A percentile compares a stretch with the other conserved stretches of the same genome.
These are phyloP conservation scores for Tiphia femorata DNA, from an alignment of 2,888 invertebrate species.

Conservation along the genomic window DNA sequence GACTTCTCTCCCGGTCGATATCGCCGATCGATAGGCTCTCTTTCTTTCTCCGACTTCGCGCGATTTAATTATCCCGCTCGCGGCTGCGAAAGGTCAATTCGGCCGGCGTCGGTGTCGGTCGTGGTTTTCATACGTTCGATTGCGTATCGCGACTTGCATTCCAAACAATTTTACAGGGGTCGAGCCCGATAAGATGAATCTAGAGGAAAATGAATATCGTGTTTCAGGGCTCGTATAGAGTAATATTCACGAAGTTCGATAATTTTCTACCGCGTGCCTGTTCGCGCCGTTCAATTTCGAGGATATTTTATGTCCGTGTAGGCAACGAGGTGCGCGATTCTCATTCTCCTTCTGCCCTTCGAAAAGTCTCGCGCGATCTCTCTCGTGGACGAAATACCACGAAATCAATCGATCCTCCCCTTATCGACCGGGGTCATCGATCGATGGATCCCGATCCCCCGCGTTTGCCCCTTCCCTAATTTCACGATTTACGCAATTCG, in stretches of 20 bases:
- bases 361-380: not conserved
- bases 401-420: slow-evolving; percentile 37
- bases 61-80: slow-evolving; percentile 42
- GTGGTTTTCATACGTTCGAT: too few relatives aligned
- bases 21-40: slow-evolving; percentile 37
- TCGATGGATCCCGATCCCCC: slow-evolving; percentile 31
- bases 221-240: too few relatives aligned
- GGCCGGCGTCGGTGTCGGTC: too few relatives aligned
- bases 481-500: slow-evolving; percentile 52
- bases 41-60: slow-evolving; percentile 28
- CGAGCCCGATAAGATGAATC: too few relatives aligned
- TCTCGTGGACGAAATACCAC: slow-evolving; percentile 2
- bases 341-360: not conserved
- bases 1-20: slow-evolving; percentile 34
- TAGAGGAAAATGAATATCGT: too few relatives aligned
- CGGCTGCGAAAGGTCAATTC: too few relatives aligned
- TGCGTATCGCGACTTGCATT: too few relatives aligned
- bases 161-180: too few relatives aligned
- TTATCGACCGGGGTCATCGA: slow-evolving; percentile 42
- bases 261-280: not conserved
- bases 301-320: too few relatives aligned
- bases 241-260: too few relatives aligned
- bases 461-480: slow-evolving; percentile 43
- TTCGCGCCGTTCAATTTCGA: not conserved
- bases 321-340: too few relatives aligned